These are phyloP conservation scores for Myrmecophaga tridactyla DNA, from an alignment of 2,113 vertebrate species.

Conservation along the genomic window DNA sequence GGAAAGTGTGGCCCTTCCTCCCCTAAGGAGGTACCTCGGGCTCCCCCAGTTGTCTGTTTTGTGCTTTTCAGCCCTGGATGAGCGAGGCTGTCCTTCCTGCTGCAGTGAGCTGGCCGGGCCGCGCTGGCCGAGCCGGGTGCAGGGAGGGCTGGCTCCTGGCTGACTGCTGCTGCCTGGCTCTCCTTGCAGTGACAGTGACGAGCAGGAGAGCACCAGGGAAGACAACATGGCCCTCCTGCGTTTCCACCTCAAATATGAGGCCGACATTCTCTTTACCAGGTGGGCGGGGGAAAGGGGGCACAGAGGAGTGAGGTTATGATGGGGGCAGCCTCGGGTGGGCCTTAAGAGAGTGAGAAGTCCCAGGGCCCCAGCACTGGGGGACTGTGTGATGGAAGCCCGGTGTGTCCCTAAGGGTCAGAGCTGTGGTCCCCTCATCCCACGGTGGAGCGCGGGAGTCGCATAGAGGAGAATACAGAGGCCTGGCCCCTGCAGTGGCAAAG, in stretches of 20 bases:
- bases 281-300: slow-evolving; percentile 29
- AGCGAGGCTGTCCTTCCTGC: not conserved
- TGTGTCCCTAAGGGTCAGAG: not conserved
- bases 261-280: slow-evolving; percentile 95
- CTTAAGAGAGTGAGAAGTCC: not conserved
- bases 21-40: not conserved
- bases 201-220: slow-evolving; percentile 83
- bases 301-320: not conserved
- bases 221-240: slow-evolving; percentile 89
- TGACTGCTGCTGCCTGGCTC: not conserved
- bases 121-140: not conserved
- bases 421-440: not conserved
- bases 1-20: too few species aligned
- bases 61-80: not conserved
- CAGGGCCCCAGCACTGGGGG: not conserved
- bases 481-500: not conserved
- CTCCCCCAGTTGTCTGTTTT: not conserved
- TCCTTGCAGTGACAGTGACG: slow-evolving; percentile 89
- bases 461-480: not conserved
- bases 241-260: slow-evolving; percentile 91
- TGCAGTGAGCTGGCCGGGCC: rapidly evolving
- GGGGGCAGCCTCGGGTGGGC: not conserved
- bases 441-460: not conserved
- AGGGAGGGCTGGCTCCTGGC: not conserved
- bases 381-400: not conserved